Conservation (phyloP, 2,113 vertebrate species). For the Lepisosteus osseus region DNA sequence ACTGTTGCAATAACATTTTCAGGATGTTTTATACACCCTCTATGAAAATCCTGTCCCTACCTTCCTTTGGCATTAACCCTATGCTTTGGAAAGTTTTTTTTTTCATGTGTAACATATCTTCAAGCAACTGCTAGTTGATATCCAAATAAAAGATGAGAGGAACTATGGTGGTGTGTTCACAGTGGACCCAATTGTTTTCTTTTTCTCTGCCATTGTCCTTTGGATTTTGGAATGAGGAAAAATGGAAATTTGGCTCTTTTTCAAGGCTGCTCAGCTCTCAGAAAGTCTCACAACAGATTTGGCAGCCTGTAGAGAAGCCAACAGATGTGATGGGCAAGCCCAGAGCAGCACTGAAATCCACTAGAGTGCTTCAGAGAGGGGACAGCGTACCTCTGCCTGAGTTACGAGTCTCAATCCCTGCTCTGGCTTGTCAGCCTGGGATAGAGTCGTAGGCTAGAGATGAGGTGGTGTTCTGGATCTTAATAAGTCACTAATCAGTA, state of each 20-base stretch:
- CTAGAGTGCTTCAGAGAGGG: constrained; percentile 18
- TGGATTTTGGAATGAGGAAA: neutral
- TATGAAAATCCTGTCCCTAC: constrained; percentile 29
- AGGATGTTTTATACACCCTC: constrained; percentile 40
- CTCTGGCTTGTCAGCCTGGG: no score
- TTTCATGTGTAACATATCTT: constrained; percentile 21
- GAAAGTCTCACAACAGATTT: constrained; percentile 21
- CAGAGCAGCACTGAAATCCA: constrained; percentile 21
- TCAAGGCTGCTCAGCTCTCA: constrained; percentile 27
- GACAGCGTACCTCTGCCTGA: neutral
- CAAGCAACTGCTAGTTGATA: constrained; percentile 7
- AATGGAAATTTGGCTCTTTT: constrained; percentile 29
- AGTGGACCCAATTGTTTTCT: neutral
- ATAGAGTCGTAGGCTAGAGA: no score
- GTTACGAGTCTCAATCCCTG: no score
- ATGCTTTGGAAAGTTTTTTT: constrained; percentile 24
- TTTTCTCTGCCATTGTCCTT: neutral
- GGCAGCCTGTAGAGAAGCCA: constrained; percentile 16
- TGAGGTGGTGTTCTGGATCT: no score
- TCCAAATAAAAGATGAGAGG: constrained; percentile 6
- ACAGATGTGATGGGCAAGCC: constrained; percentile 20
- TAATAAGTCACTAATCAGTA: no score
- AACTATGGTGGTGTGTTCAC: neutral
- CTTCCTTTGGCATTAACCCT: constrained; percentile 18
- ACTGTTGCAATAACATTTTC: constrained; percentile 21